Conservation (phyloP, 1,140 invertebrate genomes). For the Hylaeus volcanicus region DNA sequence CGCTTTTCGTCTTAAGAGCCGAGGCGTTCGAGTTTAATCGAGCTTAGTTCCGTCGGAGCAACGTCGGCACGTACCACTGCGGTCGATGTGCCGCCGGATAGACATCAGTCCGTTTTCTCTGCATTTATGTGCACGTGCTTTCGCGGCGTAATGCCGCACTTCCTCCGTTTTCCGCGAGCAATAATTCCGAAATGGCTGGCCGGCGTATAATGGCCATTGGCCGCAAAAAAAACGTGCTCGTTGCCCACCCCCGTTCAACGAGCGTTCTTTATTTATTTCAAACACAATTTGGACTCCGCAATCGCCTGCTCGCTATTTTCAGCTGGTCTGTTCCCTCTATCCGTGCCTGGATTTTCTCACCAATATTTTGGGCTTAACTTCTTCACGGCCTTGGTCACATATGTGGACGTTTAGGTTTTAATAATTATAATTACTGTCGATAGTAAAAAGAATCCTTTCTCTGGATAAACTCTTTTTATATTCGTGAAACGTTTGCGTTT, state of each 20-base stretch:
- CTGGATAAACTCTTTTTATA: too few relatives aligned
- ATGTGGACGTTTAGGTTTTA: too few relatives aligned
- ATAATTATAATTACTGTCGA: too few relatives aligned
- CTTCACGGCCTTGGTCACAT: too few relatives aligned
- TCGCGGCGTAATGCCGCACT: neutral
- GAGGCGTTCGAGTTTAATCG: slow-evolving; percentile 40
- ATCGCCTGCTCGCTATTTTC: neutral
- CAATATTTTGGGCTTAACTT: too few relatives aligned
- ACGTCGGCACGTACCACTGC: slow-evolving; percentile 28
- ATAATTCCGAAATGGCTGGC: slow-evolving; percentile 6
- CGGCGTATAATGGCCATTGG: neutral
- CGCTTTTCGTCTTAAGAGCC: slow-evolving; percentile 57
- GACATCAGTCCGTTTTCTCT: slow-evolving; percentile 1
- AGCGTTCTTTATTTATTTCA: neutral
- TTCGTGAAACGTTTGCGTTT: too few relatives aligned
- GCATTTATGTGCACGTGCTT: slow-evolving; percentile 18
- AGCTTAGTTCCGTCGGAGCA: slow-evolving; percentile 24
- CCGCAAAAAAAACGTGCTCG: neutral
- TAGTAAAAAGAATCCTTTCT: too few relatives aligned
- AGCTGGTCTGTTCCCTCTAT: too few relatives aligned
- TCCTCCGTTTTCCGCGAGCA: slow-evolving; percentile 3
- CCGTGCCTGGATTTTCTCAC: too few relatives aligned
- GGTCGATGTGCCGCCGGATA: slow-evolving; percentile 28
- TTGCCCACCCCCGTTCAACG: neutral
- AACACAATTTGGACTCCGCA: neutral